Percentiles rank a stretch among this genome's conserved stretches.
These are phyloP conservation scores for Hestina assimilis DNA, from an alignment of 1,140 invertebrate genomes.

Conservation along the genomic window DNA sequence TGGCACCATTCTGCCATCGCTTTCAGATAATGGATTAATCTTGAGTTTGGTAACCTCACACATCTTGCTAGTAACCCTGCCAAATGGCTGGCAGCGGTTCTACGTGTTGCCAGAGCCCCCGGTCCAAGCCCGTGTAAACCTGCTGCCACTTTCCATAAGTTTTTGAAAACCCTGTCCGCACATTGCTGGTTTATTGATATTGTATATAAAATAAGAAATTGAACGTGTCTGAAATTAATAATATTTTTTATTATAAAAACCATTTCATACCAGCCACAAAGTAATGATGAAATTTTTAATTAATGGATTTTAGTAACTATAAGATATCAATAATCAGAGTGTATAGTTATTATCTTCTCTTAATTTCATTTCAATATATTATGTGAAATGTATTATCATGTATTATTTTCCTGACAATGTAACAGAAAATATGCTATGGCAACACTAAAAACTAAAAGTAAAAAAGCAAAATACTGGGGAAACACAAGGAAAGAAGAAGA, in stretches of 20 bases:
- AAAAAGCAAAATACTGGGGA: too few species aligned
- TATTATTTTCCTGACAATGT: too few species aligned
- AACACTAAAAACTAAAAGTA: too few species aligned
- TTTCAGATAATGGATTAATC: conserved; percentile 60
- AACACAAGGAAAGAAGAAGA: too few species aligned
- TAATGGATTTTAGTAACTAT: too few species aligned
- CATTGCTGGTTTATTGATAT: conserved; percentile 73
- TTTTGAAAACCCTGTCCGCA: conserved; percentile 57
- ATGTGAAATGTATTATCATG: too few species aligned
- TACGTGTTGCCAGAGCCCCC: conserved; percentile 59
- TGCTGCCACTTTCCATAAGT: conserved; percentile 59
- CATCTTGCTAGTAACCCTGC: conserved; percentile 66
- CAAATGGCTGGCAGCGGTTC: conserved; percentile 66
- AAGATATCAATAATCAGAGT: too few species aligned
- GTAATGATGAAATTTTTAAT: too few species aligned
- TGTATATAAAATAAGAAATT: conserved; percentile 71
- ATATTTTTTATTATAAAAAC: not conserved
- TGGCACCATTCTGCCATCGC: conserved; percentile 76
- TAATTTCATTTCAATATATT: too few species aligned
- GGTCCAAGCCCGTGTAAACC: conserved; percentile 57
- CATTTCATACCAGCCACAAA: too few species aligned
- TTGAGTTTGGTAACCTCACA: conserved; percentile 55
- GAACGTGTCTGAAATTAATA: conserved; percentile 62
- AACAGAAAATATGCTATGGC: too few species aligned
- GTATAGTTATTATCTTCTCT: too few species aligned